A percentile compares a stretch with the other conserved stretches of the same genome.
phyloP scores from a whole-genome alignment of 1,140 invertebrate genomes.

The Zaprionus capensis region DNA sequence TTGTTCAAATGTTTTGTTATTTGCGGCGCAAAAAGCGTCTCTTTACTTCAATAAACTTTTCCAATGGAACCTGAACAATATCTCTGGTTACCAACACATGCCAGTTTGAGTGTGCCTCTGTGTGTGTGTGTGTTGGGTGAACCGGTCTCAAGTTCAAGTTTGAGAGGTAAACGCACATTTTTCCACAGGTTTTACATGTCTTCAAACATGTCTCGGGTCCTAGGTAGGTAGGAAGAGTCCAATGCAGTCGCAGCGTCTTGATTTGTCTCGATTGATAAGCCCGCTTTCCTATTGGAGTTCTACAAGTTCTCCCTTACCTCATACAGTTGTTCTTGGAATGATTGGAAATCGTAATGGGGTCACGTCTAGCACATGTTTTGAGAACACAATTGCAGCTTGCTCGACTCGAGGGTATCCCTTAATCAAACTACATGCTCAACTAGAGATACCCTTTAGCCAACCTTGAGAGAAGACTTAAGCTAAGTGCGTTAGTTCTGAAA shows the following conservation, averaged over 20 bases:
- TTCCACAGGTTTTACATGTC: not conserved
- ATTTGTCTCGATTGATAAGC: not conserved
- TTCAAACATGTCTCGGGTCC: not conserved
- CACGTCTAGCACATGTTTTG: not conserved
- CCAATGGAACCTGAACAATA: not conserved
- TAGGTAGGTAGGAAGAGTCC: not conserved
- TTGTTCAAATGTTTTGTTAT: not conserved
- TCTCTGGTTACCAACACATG: slow-evolving; percentile 3
- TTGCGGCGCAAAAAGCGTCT: slow-evolving; percentile 5
- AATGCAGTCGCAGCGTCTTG: not conserved
- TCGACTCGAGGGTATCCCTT: not conserved
- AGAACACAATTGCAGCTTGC: not conserved
- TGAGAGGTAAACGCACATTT: slow-evolving; percentile 21
- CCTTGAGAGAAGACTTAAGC: not conserved
- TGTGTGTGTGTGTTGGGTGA: slow-evolving; percentile 9
- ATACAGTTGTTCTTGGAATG: not conserved
- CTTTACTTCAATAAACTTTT: not conserved
- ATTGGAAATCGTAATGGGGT: not conserved
- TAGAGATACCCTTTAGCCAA: not conserved
- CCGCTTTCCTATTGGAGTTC: not conserved
- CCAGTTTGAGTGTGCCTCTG: not conserved
- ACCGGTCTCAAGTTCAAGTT: slow-evolving; percentile 33
- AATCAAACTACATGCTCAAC: not conserved
- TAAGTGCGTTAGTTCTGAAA: not conserved
- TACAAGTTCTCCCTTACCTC: not conserved